Percentiles rank a stretch among this genome's conserved stretches.
phyloP scores from a whole-genome alignment of 2,888 invertebrate genomes.

The Papilio elwesi region DNA sequence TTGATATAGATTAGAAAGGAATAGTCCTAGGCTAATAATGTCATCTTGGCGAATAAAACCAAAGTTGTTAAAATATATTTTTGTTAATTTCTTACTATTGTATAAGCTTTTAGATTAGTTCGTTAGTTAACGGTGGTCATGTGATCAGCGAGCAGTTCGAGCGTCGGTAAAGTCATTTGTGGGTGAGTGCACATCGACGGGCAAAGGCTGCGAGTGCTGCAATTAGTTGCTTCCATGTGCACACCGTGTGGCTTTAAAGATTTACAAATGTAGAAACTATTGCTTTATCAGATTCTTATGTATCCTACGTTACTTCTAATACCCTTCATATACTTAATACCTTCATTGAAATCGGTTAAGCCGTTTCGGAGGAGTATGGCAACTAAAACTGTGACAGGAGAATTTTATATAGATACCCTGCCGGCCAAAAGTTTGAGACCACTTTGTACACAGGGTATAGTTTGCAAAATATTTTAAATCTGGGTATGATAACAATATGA shows the following conservation, averaged over 20 bases:
- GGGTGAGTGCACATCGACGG: conserved; percentile 65
- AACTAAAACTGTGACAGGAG: too few relatives aligned
- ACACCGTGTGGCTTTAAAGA: conserved; percentile 57
- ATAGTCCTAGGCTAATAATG: too few relatives aligned
- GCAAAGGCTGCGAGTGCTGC: conserved; percentile 67
- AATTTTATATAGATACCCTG: too few relatives aligned
- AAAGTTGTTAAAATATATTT: not conserved
- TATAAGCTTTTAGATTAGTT: not conserved
- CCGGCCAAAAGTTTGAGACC: too few relatives aligned
- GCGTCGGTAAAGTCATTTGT: conserved; percentile 50
- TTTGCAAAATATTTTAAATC: too few relatives aligned
- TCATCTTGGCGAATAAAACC: too few relatives aligned
- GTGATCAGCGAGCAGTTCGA: conserved; percentile 34
- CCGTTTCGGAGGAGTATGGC: too few relatives aligned
- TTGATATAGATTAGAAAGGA: too few relatives aligned
- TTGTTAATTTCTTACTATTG: not conserved
- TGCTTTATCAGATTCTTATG: conserved; percentile 17
- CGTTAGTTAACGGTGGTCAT: conserved; percentile 18
- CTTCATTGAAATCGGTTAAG: too few relatives aligned
- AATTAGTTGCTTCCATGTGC: conserved; percentile 70
- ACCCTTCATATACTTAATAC: too few relatives aligned
- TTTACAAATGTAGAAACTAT: conserved; percentile 41
- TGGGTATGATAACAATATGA: too few relatives aligned
- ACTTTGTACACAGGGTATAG: too few relatives aligned
- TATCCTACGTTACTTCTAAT: not conserved